Evolutionary conservation across 1,140 invertebrate species (phyloP), one percentile per base, ranked within the genome.

Genomic region (Aplysia californica): DNA sequence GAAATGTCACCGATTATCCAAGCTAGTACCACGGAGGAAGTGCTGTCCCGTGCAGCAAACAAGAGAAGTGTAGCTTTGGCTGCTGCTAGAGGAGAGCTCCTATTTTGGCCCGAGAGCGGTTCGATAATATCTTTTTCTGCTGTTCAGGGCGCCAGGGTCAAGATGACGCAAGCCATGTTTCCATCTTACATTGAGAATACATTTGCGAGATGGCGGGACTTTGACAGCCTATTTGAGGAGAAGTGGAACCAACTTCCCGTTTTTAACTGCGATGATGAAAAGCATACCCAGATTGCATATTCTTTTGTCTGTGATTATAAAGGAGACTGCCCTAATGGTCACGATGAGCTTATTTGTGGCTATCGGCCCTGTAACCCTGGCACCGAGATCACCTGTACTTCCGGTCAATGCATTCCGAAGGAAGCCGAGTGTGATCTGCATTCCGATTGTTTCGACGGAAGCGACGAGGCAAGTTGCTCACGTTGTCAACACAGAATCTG

Each of bases 351-450:
- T 21, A 70, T 70, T 33, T 70, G 68, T 33, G 58, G 58, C 50
- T 70, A 70, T 55, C 68, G 68, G n/a, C 55, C 55, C 44, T 70
- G 68, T 35, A 55, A 70, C 29, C 6, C 15, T 35, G 21, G 20
- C 1, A 35, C 1, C 6, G 68, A 70, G 31, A 56, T 70, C 29
- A 70, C 68, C 29, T 70, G 68, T 31, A 70, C 6, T 33, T 55
- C 41, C 20, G 68, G 68, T 3, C 68, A 70, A 35, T 70, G 68
- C 38, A n/a, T 70, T n/a, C 31, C 68, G 26, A 26, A 23, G 38
- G 68, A 70, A 2, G 68, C 68, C 10, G 44, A 38, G 44, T 70
- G 68, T 23, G 68, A 70, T n/a, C 68, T 70, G 41, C 58, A 56
- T n/a, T 35, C 68, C n/a, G 68, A 70, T 55, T 70, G 68, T 44